These are phyloP conservation scores for Gambusia yucatana DNA, from an alignment of 2,797 vertebrate genomes.

Conservation along the genomic window DNA sequence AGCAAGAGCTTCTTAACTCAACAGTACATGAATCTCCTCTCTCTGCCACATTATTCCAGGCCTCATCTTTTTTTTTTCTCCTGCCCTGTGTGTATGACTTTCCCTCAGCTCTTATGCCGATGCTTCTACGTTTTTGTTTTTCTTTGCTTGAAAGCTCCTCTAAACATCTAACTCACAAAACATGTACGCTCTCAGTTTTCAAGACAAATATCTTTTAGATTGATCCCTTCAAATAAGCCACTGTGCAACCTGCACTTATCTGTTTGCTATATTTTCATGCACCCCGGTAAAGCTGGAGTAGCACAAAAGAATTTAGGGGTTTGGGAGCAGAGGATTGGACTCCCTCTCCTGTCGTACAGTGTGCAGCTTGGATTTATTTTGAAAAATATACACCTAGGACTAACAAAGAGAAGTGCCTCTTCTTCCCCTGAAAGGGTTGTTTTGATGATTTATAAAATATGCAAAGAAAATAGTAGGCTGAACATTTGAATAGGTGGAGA, in stretches of 20 bases:
- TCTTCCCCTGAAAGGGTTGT: conserved; percentile 26
- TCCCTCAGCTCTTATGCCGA: conserved; percentile 11
- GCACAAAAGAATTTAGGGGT: conserved; percentile 11
- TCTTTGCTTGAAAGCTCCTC: conserved; percentile 32
- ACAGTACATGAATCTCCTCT: conserved; percentile 18
- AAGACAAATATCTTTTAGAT: conserved; percentile 48
- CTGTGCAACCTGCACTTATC: conserved; percentile 38
- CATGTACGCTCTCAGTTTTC: conserved; percentile 31
- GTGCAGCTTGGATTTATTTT: conserved; percentile 18
- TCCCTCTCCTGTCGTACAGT: conserved; percentile 14
- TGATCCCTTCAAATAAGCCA: conserved; percentile 46
- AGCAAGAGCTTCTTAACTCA: conserved; percentile 43
- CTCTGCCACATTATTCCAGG: conserved; percentile 19
- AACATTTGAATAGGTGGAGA: not conserved
- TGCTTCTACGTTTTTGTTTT: not conserved
- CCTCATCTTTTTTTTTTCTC: conserved; percentile 7
- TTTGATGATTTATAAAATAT: conserved; percentile 48
- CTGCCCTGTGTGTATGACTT: conserved; percentile 16
- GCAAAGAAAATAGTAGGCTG: not conserved
- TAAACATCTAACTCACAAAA: conserved; percentile 44
- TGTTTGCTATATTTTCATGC: conserved; percentile 30
- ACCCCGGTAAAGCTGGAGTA: not conserved
- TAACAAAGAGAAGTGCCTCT: conserved; percentile 22
- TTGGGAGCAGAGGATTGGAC: conserved; percentile 15
- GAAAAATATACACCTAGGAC: conserved; percentile 12